These are phyloP conservation scores for Leguminivora glycinivorella DNA, from an alignment of 1,140 invertebrate species.

Conservation along the genomic window DNA sequence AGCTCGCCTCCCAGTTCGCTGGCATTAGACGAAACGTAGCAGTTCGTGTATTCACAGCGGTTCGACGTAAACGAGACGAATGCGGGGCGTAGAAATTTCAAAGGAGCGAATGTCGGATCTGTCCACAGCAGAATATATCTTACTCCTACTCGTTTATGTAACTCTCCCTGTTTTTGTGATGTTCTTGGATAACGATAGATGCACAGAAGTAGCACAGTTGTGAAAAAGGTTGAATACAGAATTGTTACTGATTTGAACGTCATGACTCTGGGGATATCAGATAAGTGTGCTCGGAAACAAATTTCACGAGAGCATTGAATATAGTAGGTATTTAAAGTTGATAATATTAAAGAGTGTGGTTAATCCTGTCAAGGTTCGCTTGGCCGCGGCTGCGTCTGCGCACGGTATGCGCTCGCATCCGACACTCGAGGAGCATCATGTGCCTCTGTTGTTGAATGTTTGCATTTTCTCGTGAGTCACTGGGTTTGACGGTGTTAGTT, in stretches of 20 bases:
- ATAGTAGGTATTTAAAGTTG: too few relatives aligned
- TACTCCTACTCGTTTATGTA: too few relatives aligned
- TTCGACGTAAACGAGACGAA: slow-evolving; percentile 45
- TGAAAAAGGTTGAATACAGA: neutral
- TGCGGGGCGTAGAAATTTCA: slow-evolving; percentile 47
- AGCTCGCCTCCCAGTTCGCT: slow-evolving; percentile 38
- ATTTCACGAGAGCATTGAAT: too few relatives aligned
- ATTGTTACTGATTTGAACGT: neutral
- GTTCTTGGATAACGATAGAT: neutral
- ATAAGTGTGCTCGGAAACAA: too few relatives aligned
- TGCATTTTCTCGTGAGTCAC: neutral
- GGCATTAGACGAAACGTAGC: slow-evolving; percentile 49
- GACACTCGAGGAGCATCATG: neutral
- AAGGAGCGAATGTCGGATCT: slow-evolving; percentile 42
- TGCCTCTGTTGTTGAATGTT: neutral
- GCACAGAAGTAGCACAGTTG: slow-evolving; percentile 23
- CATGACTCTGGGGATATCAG: too few relatives aligned
- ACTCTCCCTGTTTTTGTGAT: neutral
- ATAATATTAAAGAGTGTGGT: neutral
- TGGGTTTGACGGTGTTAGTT: neutral
- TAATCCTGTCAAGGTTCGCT: neutral
- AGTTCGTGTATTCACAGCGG: slow-evolving; percentile 51
- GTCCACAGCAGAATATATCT: slow-evolving; percentile 54
- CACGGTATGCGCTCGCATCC: neutral
- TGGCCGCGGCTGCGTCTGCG: neutral